Percentiles rank a stretch among this genome's conserved stretches.
Conservation (phyloP, 1,140 invertebrate genomes). For the Conus ventricosus region DNA sequence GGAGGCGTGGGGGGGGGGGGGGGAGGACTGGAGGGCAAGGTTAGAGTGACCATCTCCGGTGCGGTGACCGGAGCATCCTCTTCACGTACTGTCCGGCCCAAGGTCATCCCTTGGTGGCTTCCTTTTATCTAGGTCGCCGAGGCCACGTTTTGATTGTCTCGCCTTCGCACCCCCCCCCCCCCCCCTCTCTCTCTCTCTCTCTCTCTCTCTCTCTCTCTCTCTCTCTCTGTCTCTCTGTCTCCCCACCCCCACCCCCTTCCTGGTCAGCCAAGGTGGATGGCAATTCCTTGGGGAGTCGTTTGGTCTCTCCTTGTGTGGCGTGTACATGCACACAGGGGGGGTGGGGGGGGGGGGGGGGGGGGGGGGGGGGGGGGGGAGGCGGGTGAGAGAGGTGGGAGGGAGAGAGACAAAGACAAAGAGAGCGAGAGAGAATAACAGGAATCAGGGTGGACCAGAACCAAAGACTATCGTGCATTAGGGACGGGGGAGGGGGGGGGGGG, state of each 20-base stretch:
- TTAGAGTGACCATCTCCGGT: not conserved
- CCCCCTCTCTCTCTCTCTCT: no score
- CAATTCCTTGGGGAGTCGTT: not conserved
- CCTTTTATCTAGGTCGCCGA: not conserved
- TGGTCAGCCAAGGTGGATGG: not conserved
- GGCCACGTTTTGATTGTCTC: not conserved
- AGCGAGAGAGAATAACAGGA: not conserved
- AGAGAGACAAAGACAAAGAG: not conserved
- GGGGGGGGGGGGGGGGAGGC: not conserved
- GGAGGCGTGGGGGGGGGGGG: not conserved
- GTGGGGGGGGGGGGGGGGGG: not conserved
- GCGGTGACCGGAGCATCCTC: not conserved
- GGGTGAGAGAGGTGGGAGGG: not conserved
- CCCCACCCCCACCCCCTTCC: not conserved
- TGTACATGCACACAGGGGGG: not conserved
- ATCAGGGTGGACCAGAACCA: no score
- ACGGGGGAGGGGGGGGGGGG: no score
- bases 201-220: no score
- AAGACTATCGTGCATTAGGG: no score
- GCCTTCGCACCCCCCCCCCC: not conserved
- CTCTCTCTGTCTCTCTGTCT: no score
- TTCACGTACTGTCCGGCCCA: not conserved
- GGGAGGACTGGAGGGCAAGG: not conserved
- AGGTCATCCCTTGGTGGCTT: not conserved
- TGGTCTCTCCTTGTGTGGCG: not conserved